Evolutionary conservation across 1,140 invertebrate species (phyloP).

Genomic region (Periplaneta americana): DNA sequence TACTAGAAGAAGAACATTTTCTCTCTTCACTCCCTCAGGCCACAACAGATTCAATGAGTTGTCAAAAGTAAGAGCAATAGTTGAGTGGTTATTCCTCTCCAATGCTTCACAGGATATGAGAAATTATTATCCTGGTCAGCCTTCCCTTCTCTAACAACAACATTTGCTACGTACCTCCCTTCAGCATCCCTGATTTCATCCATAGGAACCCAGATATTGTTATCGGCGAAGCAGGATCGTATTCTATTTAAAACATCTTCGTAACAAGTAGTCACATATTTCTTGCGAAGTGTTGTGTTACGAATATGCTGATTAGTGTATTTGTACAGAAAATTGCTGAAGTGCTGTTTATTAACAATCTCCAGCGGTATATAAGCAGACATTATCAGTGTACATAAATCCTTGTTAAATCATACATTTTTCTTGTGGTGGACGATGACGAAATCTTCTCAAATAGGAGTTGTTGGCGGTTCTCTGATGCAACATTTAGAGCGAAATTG

Average conservation of each 20-base stretch:
- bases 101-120: constrained; percentile 2
- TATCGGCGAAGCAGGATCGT: background rate
- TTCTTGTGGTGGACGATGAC: background rate
- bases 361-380: background rate
- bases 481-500: background rate
- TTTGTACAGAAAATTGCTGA: background rate
- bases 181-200: background rate
- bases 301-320: background rate
- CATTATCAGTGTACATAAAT: background rate
- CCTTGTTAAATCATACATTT: background rate
- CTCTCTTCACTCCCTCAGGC: no score
- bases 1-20: no score
- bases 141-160: background rate
- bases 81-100: background rate
- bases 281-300: background rate
- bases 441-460: background rate
- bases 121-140: background rate
- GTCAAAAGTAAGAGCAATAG: background rate
- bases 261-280: background rate
- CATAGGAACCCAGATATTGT: background rate
- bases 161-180: background rate
- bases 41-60: background rate
- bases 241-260: no score
- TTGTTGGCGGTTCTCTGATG: background rate
- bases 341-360: background rate